Conservation (phyloP, 2,797 vertebrate species). For the Vespertilio murinus region DNA sequence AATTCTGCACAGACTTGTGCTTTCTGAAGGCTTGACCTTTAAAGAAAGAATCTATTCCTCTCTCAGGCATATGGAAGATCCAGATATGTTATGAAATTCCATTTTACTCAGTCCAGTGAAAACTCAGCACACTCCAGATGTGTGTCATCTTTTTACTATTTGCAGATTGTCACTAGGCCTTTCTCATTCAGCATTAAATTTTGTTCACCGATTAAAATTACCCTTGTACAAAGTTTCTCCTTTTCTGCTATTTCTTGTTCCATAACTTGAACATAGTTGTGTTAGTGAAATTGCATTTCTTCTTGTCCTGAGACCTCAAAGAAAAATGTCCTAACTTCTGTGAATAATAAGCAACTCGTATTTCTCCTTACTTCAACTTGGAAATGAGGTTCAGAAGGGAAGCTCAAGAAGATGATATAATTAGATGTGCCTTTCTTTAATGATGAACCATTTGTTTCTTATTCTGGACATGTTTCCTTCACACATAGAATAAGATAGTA, state of each 20-base stretch:
- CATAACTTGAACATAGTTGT: not conserved
- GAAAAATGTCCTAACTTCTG: conserved; percentile 48
- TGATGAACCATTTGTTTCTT: conserved; percentile 34
- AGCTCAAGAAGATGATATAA: conserved; percentile 55
- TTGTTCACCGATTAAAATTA: conserved; percentile 35
- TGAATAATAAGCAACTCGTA: conserved; percentile 59
- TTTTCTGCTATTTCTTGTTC: conserved; percentile 1
- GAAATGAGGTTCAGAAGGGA: conserved; percentile 62
- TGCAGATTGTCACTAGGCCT: not conserved
- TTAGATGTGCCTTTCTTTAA: conserved; percentile 69
- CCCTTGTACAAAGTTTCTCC: not conserved
- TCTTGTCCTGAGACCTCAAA: conserved; percentile 34
- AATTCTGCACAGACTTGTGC: not conserved
- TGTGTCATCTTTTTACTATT: not conserved
- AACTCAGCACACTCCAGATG: conserved; percentile 6
- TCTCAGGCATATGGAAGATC: not conserved
- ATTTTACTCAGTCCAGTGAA: not conserved
- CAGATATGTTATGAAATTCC: not conserved
- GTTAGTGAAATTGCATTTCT: not conserved
- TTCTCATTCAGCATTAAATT: conserved; percentile 11
- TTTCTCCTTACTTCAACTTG: conserved; percentile 59
- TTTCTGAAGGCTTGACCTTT: conserved; percentile 20
- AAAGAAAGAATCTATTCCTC: conserved; percentile 7
- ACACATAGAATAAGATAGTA: conserved; percentile 1
- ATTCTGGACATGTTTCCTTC: conserved; percentile 16